Base-by-base conservation (phyloP, 2,113 vertebrate species). In the Chamaea fasciata region DNA sequence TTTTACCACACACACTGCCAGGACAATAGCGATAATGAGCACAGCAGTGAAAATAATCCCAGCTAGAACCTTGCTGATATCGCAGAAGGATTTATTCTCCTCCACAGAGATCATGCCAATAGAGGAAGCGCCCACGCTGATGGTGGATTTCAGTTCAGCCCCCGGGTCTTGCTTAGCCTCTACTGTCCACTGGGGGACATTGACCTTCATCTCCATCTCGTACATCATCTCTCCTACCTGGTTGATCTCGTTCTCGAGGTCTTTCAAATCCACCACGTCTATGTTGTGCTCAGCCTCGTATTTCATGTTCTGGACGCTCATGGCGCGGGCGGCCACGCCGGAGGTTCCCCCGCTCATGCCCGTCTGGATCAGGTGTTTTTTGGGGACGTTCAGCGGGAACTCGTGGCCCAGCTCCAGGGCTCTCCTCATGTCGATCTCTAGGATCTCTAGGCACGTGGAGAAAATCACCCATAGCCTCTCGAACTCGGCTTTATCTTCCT, bases 181-280 rank as follows among this genome's bases (percentile, higher is more conserved):
- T 50, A 99, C 99, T 1, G 99, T 99, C 99, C 99, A 99, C 70
- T 98, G 99, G n/a, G 99, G 99, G 68, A 99, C 99, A 95, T 98
- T 99, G 89, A 99, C 99, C 95, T 99, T 99, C 99, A 98, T 99
- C 96, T 99, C 99, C 99, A 99, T 99, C 96, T 99, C 98, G 82
- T 99, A 98, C 98, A 99, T 98, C 99, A 99, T 99, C 97, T 99
- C 98, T 81, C 97, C 98, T 93, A 99, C 98, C 97, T 99, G 98
- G 88, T 97, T 96, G 95, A 99, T 98, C 97, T 99, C 99, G 17
- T 96, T 97, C 93, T 99, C 99, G 90, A 99, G 97, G 69, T 99
- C 98, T 63, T 97, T 97, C 71, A 99, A 97, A 80, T 99, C 99
- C 17, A 97, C 95, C n/a, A 98, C 98, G 87, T 99, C 99, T 84